Percentiles rank a stretch among this genome's conserved stretches.
Evolutionary conservation across 2,113 vertebrate species (phyloP).

Genomic region (Pagrus major): DNA sequence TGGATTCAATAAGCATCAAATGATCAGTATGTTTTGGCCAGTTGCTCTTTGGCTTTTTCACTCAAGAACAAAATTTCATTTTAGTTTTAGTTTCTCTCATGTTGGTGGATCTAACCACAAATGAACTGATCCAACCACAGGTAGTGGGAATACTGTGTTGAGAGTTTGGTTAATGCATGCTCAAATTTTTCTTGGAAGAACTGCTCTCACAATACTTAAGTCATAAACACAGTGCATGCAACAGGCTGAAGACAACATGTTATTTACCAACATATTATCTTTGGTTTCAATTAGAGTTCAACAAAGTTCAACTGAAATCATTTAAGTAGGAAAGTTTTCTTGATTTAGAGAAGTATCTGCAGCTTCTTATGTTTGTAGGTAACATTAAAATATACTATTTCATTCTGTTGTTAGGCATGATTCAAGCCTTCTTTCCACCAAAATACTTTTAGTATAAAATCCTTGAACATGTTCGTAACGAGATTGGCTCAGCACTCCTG

Average conservation of each 20-base stretch:
- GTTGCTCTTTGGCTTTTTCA: conserved; percentile 24
- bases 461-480: too few relatives aligned
- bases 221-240: background rate
- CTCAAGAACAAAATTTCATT: conserved; percentile 30
- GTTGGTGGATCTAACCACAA: conserved; percentile 13
- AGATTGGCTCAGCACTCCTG: too few relatives aligned
- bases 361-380: background rate
- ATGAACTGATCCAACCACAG: conserved; percentile 13
- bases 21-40: conserved; percentile 26
- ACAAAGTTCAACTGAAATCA: background rate
- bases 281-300: background rate
- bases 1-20: conserved; percentile 13
- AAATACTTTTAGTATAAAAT: too few relatives aligned
- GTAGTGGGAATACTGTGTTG: background rate
- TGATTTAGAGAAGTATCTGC: background rate
- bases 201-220: background rate
- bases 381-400: background rate
- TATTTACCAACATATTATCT: background rate
- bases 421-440: too few relatives aligned
- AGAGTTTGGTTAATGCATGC: background rate
- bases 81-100: conserved; percentile 9
- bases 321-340: background rate
- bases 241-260: conserved; percentile 7
- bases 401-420: background rate
- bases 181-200: background rate